Conservation (phyloP, 2,888 invertebrate species). For the Thymelicus lineola region DNA sequence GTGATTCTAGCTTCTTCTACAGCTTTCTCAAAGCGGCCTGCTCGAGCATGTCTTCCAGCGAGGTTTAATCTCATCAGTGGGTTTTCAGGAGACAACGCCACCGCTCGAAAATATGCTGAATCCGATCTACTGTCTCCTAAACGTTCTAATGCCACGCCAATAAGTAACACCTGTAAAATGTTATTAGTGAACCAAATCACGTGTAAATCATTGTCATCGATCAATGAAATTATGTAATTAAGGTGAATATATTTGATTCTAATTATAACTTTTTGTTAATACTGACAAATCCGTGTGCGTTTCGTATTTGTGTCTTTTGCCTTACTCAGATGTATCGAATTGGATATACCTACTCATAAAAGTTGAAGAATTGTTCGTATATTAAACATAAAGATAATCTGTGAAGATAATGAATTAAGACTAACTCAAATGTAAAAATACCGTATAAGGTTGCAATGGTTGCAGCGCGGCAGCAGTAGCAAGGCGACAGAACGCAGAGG, state of each 20-base stretch:
- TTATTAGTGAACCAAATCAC: neutral
- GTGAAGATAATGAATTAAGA: too few species aligned
- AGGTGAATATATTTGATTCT: too few species aligned
- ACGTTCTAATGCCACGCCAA: constrained; percentile 72
- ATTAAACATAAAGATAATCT: too few species aligned
- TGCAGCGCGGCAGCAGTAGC: constrained; percentile 72
- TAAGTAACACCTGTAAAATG: constrained; percentile 64
- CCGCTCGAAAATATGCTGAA: constrained; percentile 68
- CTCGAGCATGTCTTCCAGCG: constrained; percentile 68
- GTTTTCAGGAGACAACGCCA: constrained; percentile 60
- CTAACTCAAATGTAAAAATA: constrained; percentile 39
- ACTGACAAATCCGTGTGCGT: too few species aligned
- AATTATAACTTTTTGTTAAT: too few species aligned
- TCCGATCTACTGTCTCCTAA: constrained; percentile 71
- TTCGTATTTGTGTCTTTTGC: too few species aligned
- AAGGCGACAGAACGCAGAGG: constrained; percentile 74
- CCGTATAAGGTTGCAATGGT: constrained; percentile 70
- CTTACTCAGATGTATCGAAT: too few species aligned
- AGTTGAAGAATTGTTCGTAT: too few species aligned
- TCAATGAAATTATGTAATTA: too few species aligned
- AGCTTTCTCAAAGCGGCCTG: constrained; percentile 59
- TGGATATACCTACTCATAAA: too few species aligned
- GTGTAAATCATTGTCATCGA: too few species aligned
- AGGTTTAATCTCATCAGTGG: constrained; percentile 68
- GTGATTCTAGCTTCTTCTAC: constrained; percentile 57